Evolutionary conservation across 2,888 invertebrate species (phyloP), one percentile per base, ranked within the genome.

Genomic region (Brachyptera putata): DNA sequence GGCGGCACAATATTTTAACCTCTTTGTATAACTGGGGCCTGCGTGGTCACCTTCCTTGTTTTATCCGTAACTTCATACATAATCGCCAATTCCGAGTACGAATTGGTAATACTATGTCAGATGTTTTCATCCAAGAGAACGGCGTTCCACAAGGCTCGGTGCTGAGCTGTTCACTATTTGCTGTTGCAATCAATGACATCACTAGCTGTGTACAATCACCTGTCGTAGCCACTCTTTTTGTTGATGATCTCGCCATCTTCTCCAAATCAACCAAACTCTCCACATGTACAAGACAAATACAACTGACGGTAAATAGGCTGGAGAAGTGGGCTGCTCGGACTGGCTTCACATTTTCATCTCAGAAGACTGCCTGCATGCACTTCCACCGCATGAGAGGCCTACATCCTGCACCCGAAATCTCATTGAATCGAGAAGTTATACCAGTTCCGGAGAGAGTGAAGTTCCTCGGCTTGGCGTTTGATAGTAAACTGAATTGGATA

Each of bases 1-100:
- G 66, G 65, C 53, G 61, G 41, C 37, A 55, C 21, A 63, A 64
- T 25, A 53, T 59, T 55, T 58, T 66, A 2, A 48, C 58, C 5
- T 26, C 46, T 14, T 37, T 66, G 25, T 34, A 41, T 43, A 13
- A 25, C 3, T 53, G 50, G 55, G 65, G 64, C 3, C 56, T 67
- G 5, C 58, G 53, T 26, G 67, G 65, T 18, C 57, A 58, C 26
- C 53, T 62, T 7, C 63, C 60, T 9, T 25, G 55, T 39, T 66
- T 65, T 50, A 50, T 66, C n/a, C 13, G 18, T 43, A 34, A 22
- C 21, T 26, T 56, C 56, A 60, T 60, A 46, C n/a, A 24, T 7
- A 24, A 60, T 34, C 58, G 58, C 24, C 39, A 24, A 18, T 55
- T 62, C n/a, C 9, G 4, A 21, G 57, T 60, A 3, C 24, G 39